phyloP scores from a whole-genome alignment of 2,113 vertebrate genomes.

The Grantiella picta region DNA sequence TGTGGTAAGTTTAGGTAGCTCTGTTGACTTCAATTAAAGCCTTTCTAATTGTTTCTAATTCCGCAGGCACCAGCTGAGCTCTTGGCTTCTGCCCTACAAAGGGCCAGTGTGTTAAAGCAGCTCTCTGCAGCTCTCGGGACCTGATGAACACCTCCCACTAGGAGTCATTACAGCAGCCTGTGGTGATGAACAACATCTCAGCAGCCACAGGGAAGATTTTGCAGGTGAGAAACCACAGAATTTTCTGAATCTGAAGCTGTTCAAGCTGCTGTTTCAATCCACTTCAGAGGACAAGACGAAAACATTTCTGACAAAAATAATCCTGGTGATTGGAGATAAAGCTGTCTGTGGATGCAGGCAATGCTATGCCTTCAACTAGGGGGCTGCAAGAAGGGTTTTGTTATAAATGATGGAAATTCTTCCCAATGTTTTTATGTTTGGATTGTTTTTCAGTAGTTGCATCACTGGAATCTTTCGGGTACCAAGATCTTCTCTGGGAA shows the following conservation, averaged over 20 bases:
- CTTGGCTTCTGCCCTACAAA: neutral
- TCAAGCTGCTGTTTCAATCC: neutral
- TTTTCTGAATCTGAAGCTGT: neutral
- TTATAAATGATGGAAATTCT: neutral
- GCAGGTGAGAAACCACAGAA: neutral
- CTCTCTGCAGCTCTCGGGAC: neutral
- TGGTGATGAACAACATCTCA: neutral
- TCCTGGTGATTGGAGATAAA: neutral
- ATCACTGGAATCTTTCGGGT: neutral
- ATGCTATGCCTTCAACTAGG: neutral
- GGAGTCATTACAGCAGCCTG: neutral
- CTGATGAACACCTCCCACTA: neutral
- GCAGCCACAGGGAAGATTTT: neutral
- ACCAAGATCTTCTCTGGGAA: neutral
- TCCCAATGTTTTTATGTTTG: neutral
- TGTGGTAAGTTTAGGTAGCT: neutral
- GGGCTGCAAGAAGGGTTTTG: neutral
- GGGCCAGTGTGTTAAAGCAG: neutral
- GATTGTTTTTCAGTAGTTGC: neutral
- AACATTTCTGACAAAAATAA: neutral
- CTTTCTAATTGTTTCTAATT: conserved; percentile 40
- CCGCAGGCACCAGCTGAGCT: neutral
- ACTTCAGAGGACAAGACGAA: neutral
- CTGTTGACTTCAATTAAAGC: conserved; percentile 13
- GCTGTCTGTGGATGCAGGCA: neutral